Conservation (phyloP, 2,888 invertebrate genomes). For the Lasioglossum morio region DNA sequence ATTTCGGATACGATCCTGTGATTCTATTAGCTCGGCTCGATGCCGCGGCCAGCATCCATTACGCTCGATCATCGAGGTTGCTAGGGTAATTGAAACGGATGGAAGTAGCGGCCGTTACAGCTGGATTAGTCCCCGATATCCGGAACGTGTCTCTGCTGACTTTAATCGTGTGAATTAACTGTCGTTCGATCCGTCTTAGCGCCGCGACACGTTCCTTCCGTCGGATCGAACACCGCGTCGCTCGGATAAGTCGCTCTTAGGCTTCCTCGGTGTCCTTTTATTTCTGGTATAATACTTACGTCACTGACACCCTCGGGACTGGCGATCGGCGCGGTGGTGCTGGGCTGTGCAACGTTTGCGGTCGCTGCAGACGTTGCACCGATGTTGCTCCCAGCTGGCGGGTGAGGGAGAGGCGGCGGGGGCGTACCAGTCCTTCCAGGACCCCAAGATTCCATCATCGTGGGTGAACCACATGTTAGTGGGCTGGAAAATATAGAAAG, state of each 20-base stretch:
- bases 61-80: slow-evolving; percentile 39
- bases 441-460: slow-evolving; percentile 85
- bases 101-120: slow-evolving; percentile 48
- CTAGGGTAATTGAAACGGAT: slow-evolving; percentile 64
- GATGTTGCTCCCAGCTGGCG: slow-evolving; percentile 75
- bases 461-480: slow-evolving; percentile 86
- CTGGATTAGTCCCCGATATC: slow-evolving; percentile 38
- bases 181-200: slow-evolving; percentile 27
- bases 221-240: not conserved
- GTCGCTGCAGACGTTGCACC: slow-evolving; percentile 74
- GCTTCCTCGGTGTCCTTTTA: not conserved
- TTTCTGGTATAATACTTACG: slow-evolving; percentile 73
- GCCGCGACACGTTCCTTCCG: not conserved
- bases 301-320: slow-evolving; percentile 85
- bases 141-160: slow-evolving; percentile 14
- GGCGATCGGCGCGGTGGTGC: slow-evolving; percentile 84
- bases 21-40: slow-evolving; percentile 64
- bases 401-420: slow-evolving; percentile 76
- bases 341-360: slow-evolving; percentile 72
- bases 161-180: slow-evolving; percentile 48
- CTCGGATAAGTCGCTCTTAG: not conserved
- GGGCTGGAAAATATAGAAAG: slow-evolving; percentile 81
- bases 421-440: slow-evolving; percentile 79
- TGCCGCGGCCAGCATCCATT: slow-evolving; percentile 59
- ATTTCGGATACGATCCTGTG: slow-evolving; percentile 48